Percentiles rank a stretch among this genome's conserved stretches.
Conservation (phyloP, 2,888 invertebrate species). For the Coelopa pilipes region DNA sequence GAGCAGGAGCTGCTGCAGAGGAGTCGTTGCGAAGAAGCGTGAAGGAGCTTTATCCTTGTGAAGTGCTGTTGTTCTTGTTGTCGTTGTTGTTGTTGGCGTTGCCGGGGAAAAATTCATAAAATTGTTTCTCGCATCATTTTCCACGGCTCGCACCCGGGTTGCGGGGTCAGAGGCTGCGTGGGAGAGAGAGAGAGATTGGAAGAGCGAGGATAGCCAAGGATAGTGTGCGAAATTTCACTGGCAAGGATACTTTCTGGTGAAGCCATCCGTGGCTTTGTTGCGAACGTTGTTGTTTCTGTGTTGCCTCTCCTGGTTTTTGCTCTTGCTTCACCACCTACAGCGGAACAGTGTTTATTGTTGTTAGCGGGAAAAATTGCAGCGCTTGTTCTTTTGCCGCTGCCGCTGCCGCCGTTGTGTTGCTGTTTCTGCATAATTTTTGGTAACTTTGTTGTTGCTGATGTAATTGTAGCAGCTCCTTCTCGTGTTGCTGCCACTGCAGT, state of each 20-base stretch:
- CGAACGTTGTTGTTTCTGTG: too few relatives aligned
- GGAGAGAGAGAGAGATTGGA: neutral
- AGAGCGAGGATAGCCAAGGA: neutral
- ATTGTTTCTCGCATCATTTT: slow-evolving; percentile 9
- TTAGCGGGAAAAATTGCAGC: neutral
- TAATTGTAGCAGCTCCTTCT: neutral
- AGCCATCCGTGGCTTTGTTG: too few relatives aligned
- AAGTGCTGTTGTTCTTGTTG: too few relatives aligned
- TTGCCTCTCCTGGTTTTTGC: neutral
- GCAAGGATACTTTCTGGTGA: too few relatives aligned
- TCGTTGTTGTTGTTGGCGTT: too few relatives aligned
- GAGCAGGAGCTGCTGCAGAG: too few relatives aligned
- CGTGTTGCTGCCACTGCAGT: neutral
- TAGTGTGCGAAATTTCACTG: too few relatives aligned
- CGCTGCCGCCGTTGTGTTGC: neutral
- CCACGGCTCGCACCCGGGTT: neutral
- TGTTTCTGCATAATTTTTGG: slow-evolving; percentile 15
- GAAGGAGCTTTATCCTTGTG: too few relatives aligned
- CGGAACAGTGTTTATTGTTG: neutral
- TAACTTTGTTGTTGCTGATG: neutral
- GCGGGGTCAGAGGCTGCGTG: neutral
- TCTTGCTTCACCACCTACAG: neutral
- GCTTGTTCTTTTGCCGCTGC: neutral
- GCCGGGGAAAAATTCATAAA: neutral
- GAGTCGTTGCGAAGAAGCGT: too few relatives aligned